Base-by-base conservation (phyloP, 2,888 invertebrate genomes). In the Oegoconia quadripuncta region DNA sequence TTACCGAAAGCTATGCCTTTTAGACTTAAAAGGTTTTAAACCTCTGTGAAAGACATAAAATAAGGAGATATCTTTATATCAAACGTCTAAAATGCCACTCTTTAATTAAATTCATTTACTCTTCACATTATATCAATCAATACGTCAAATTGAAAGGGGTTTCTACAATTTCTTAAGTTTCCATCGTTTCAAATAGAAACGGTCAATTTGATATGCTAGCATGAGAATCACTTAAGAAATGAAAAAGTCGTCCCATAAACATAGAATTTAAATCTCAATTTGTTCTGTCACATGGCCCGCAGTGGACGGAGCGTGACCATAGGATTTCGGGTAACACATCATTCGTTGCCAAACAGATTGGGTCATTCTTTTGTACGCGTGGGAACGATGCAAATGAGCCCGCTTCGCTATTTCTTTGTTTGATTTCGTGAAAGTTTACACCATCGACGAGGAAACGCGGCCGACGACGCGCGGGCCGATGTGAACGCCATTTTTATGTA, bases 361-460 rank as follows among this genome's bases (percentile, higher is more conserved):
- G 83, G 77, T 76, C 80, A 83, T 83, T 84, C 84, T 80, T 74
- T 87, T 87, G 84, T 87, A 80, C 80, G 78, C 79, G 80, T 87
- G 86, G 82, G 86, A 87, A 84, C 69, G 75, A 87, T 87, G 86
- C 78, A 86, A 87, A 86, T 86, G 84, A 84, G 80, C 72, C 32
- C 64, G 64, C 76, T 76, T 81, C 79, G 77, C 82, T 82, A 83
- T 84, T 83, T 84, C 86, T 84, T 86, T 86, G 86, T 86, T 86
- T 86, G 86, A 86, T 86, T 84, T 86, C 83, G 86, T 86, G 84
- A 86, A 86, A 86, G 84, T 87, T 81, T 82, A 84, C 83, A 82
- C 84, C 84, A 84, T 83, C 79, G 84, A 79, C 73, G 76, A 79
- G 82, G 84, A 82, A 84, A 81, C 78, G 75, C 79, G 78, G 79